Percentiles rank a stretch among this genome's conserved stretches.
phyloP scores from a whole-genome alignment of 2,113 vertebrate genomes.

The Morphnarchus princeps region DNA sequence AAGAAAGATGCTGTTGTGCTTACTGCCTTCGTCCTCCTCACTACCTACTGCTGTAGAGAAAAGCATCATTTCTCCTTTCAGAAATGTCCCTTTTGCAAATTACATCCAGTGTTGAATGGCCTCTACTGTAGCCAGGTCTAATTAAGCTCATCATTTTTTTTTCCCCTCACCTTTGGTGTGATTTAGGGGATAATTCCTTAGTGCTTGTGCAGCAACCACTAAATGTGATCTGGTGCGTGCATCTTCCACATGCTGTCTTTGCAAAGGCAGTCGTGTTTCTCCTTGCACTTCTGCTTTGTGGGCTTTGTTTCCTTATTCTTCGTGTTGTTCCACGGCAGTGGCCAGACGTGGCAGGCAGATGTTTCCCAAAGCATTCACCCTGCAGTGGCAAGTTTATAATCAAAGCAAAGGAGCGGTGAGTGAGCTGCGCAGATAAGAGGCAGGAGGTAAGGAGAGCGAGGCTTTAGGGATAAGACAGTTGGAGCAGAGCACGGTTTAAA shows the following conservation, averaged over 20 bases:
- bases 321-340: accelerated
- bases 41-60: not conserved
- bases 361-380: not conserved
- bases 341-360: not conserved
- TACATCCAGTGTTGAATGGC: too few species aligned
- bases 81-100: accelerated
- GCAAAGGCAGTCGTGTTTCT: not conserved
- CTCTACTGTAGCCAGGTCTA: not conserved
- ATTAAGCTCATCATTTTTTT: not conserved
- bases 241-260: not conserved
- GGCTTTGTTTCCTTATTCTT: not conserved
- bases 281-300: not conserved
- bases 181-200: not conserved
- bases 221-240: accelerated
- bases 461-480: not conserved
- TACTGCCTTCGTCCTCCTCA: not conserved
- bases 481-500: not conserved
- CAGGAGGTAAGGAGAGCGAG: not conserved
- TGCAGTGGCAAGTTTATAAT: not conserved
- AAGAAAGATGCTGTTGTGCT: not conserved
- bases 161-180: not conserved
- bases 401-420: not conserved
- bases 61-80: not conserved
- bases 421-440: not conserved
- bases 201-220: not conserved